Evolutionary conservation across 2,113 vertebrate genomes (phyloP).

Genomic region (Choloepus hoffmanni): DNA sequence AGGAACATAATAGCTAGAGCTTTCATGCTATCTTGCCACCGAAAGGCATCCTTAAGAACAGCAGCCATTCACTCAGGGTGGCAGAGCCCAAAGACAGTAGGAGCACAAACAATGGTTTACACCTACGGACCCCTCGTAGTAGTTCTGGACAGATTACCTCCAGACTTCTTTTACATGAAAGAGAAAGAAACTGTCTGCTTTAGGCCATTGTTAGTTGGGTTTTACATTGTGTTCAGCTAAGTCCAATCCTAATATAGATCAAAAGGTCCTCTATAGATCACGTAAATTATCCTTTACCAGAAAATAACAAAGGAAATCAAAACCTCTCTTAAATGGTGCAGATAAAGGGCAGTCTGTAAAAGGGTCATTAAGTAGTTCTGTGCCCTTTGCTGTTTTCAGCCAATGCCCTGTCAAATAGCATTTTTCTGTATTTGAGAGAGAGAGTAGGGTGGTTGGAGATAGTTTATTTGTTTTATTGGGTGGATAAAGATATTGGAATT

Average conservation of each 20-base stretch:
- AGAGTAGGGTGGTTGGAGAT: too few relatives aligned
- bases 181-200: background rate
- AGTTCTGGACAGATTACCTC: background rate
- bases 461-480: background rate
- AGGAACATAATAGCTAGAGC: background rate
- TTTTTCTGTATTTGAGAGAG: background rate
- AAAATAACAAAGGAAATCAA: slow-evolving; percentile 55
- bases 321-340: background rate
- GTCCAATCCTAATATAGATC: background rate
- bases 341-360: slow-evolving; percentile 53
- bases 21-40: background rate
- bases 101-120: background rate
- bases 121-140: background rate
- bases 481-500: background rate
- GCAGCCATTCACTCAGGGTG: background rate
- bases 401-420: background rate
- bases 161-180: background rate
- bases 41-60: background rate
- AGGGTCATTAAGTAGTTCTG: slow-evolving; percentile 1
- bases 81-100: background rate
- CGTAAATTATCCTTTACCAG: slow-evolving; percentile 21
- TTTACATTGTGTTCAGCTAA: slow-evolving; percentile 14
- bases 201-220: background rate
- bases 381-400: slow-evolving; percentile 42
- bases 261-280: background rate